A percentile compares a stretch with the other conserved stretches of the same genome.
Evolutionary conservation across 2,113 vertebrate species (phyloP).

Genomic region (Atlantisia rogersi): DNA sequence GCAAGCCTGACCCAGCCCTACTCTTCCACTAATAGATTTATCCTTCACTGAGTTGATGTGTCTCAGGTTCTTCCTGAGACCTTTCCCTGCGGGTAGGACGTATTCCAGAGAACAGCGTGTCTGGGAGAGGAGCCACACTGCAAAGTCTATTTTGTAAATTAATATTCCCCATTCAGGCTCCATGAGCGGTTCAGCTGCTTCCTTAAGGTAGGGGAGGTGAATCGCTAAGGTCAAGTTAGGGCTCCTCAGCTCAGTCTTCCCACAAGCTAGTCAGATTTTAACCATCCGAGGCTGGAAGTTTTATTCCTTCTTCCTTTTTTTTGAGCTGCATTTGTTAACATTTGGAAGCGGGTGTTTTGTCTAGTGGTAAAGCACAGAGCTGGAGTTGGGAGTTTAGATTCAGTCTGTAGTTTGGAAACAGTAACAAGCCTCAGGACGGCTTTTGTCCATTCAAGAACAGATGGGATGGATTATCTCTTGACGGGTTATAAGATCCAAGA

Average conservation of each 20-base stretch:
- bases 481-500: background rate
- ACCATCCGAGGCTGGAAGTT: background rate
- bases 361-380: background rate
- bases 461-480: slow-evolving; percentile 15
- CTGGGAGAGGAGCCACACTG: background rate
- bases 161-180: background rate
- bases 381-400: background rate
- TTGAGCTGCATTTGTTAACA: background rate
- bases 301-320: background rate
- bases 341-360: background rate
- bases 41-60: background rate
- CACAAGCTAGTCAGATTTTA: background rate
- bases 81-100: background rate
- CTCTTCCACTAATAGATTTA: background rate
- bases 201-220: background rate
- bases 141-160: background rate
- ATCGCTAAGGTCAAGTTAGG: background rate
- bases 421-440: background rate
- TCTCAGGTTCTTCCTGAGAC: background rate
- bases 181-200: background rate
- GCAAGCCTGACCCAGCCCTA: background rate
- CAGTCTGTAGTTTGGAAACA: background rate
- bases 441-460: slow-evolving; percentile 21
- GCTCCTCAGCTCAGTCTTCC: background rate
- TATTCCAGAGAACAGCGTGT: accelerated